These are phyloP conservation scores for Ceyx margarethae DNA, from an alignment of 2,113 vertebrate genomes.

Conservation along the genomic window DNA sequence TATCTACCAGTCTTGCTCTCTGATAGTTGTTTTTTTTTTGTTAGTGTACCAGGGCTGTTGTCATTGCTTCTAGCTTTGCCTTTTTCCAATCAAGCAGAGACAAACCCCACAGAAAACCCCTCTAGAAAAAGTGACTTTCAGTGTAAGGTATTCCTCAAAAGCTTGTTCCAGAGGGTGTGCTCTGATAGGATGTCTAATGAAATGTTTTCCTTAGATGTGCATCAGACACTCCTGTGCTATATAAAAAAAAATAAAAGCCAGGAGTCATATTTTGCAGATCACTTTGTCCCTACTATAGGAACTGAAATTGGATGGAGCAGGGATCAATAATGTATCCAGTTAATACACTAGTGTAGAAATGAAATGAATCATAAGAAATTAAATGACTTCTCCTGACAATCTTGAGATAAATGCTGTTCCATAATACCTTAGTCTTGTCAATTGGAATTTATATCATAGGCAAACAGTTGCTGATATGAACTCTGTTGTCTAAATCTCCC, in stretches of 20 bases:
- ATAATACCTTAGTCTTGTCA: slow-evolving; percentile 44
- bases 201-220: background rate
- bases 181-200: background rate
- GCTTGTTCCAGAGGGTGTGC: background rate
- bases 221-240: background rate
- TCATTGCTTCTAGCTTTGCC: background rate
- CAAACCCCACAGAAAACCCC: background rate
- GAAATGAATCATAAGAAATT: slow-evolving; percentile 70
- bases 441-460: slow-evolving; percentile 61
- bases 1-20: background rate
- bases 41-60: background rate
- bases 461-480: slow-evolving; percentile 37
- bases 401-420: slow-evolving; percentile 52
- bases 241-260: background rate
- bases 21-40: background rate
- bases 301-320: slow-evolving; percentile 62
- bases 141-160: background rate
- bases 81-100: background rate
- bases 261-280: slow-evolving; percentile 47
- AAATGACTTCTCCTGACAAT: slow-evolving; percentile 64
- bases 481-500: slow-evolving; percentile 51
- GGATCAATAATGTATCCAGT: slow-evolving; percentile 69
- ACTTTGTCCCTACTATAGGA: slow-evolving; percentile 27
- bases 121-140: background rate
- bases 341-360: slow-evolving; percentile 62